Conservation (phyloP, 1,140 invertebrate species). For the Holotrichia oblita region DNA sequence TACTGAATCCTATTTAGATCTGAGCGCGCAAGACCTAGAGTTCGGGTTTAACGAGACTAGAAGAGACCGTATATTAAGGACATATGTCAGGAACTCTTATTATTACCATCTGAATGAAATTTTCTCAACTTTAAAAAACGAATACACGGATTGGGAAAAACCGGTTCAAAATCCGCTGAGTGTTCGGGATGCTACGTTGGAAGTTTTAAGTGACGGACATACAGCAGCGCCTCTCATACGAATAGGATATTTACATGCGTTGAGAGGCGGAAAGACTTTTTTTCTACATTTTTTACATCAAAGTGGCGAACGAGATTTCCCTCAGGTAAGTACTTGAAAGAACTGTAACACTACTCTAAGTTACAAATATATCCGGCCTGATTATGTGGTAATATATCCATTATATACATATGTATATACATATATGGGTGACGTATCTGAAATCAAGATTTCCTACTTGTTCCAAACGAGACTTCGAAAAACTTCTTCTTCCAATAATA, state of each 20-base stretch:
- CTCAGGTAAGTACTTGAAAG: conserved; percentile 67
- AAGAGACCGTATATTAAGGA: conserved; percentile 84
- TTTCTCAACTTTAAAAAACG: conserved; percentile 89
- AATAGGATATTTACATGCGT: conserved; percentile 81
- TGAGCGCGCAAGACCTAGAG: conserved; percentile 80
- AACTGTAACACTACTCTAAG: too few species aligned
- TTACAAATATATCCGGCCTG: too few species aligned
- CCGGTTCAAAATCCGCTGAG: conserved; percentile 77
- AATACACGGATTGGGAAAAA: conserved; percentile 93
- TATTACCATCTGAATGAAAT: conserved; percentile 91
- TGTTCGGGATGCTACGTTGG: conserved; percentile 78
- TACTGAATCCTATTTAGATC: conserved; percentile 78
- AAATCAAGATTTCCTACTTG: too few species aligned
- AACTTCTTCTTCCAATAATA: too few species aligned
- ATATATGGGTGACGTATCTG: too few species aligned
- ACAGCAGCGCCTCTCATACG: conserved; percentile 84
- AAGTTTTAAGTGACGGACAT: conserved; percentile 86
- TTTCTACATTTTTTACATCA: conserved; percentile 90
- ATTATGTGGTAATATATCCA: too few species aligned
- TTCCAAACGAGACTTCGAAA: too few species aligned
- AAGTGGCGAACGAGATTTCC: conserved; percentile 77
- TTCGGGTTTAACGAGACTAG: conserved; percentile 87
- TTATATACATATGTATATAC: too few species aligned
- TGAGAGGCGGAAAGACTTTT: conserved; percentile 80
- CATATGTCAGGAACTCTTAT: conserved; percentile 88